These are phyloP conservation scores for Sympetrum striolatum DNA, from an alignment of 2,888 invertebrate species.

Conservation along the genomic window DNA sequence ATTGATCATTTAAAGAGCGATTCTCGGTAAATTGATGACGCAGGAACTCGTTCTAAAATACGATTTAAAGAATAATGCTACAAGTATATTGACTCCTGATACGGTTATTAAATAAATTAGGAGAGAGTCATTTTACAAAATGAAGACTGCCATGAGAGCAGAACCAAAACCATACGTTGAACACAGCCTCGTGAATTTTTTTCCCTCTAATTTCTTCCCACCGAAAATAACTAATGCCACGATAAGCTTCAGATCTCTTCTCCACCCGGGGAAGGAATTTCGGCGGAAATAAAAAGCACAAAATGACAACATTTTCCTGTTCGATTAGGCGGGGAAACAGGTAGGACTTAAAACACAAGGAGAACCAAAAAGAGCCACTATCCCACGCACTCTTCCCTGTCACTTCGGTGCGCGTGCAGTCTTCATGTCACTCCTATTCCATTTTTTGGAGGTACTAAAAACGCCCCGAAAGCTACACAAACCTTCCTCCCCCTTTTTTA, in stretches of 20 bases:
- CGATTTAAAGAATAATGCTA: no score
- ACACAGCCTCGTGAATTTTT: no score
- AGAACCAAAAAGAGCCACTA: background rate
- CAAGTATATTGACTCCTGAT: no score
- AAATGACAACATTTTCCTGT: background rate
- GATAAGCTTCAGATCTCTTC: background rate
- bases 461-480: background rate
- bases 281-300: background rate
- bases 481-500: background rate
- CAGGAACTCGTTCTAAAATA: no score
- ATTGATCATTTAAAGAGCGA: no score
- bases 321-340: background rate
- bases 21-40: no score
- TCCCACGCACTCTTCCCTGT: background rate
- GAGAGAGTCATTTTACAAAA: no score
- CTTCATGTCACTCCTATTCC: background rate
- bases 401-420: background rate
- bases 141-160: no score
- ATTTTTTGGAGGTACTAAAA: background rate
- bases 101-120: no score
- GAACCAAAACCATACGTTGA: no score
- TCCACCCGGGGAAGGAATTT: background rate
- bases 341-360: background rate
- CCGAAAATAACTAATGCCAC: no score
- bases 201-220: background rate